Evolutionary conservation across 1,140 invertebrate genomes (phyloP).

Genomic region (Diprion similis): DNA sequence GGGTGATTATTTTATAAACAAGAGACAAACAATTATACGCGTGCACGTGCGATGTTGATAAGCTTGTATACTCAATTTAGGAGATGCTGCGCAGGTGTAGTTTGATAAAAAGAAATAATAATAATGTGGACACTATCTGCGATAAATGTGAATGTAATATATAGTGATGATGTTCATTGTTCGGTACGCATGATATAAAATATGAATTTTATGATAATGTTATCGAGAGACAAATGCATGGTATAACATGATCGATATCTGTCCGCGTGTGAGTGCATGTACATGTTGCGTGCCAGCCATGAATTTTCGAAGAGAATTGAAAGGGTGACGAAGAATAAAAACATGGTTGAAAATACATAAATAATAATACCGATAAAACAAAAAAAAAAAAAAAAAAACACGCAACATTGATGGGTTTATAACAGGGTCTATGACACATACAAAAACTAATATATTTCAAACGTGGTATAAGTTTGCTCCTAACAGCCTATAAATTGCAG

Average conservation of each 20-base stretch:
- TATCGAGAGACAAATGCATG: too few relatives aligned
- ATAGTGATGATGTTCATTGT: neutral
- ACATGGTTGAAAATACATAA: neutral
- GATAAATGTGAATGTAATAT: neutral
- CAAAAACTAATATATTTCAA: neutral
- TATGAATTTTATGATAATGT: too few relatives aligned
- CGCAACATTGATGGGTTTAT: slow-evolving; percentile 2
- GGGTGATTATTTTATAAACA: slow-evolving; percentile 39
- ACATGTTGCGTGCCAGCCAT: neutral
- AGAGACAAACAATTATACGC: neutral
- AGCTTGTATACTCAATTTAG: neutral
- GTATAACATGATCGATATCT: neutral
- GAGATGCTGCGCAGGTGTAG: neutral
- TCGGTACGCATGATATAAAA: neutral
- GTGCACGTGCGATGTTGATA: slow-evolving; percentile 16
- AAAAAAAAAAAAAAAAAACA: neutral
- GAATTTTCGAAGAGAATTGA: neutral
- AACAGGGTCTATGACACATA: slow-evolving; percentile 14
- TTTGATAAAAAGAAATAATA: neutral
- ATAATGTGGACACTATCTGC: neutral
- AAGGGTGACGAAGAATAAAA: too few relatives aligned
- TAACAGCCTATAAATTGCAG: neutral
- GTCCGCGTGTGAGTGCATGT: neutral
- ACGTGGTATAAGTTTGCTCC: too few relatives aligned
- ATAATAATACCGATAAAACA: neutral